Evolutionary conservation across 2,113 vertebrate species (phyloP).

Genomic region (Coryphaenoides rupestris): DNA sequence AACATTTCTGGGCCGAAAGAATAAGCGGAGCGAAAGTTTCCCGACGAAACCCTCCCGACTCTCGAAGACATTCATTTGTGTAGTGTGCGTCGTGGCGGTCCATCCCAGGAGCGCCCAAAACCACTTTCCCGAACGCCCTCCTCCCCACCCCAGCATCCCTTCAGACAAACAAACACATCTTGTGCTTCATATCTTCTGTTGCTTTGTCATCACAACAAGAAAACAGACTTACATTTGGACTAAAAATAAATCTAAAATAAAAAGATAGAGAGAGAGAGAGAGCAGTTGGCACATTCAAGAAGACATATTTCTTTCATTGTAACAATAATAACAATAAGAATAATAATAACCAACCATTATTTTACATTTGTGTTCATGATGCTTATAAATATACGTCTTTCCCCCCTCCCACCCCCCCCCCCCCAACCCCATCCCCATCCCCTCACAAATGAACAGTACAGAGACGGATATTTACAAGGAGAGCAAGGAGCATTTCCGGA

Average conservation of each 20-base stretch:
- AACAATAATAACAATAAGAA: neutral
- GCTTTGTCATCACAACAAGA: constrained; percentile 68
- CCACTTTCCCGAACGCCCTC: constrained; percentile 29
- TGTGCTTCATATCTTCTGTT: constrained; percentile 77
- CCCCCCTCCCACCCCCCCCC: no score
- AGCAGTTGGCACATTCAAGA: constrained; percentile 81
- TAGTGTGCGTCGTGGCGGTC: constrained; percentile 44
- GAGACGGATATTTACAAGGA: constrained; percentile 75
- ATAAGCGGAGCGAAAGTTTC: no score
- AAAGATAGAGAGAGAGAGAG: constrained; percentile 44
- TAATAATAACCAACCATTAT: constrained; percentile 58
- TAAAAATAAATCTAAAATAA: constrained; percentile 60
- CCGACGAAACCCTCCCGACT: constrained; percentile 36
- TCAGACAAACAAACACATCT: constrained; percentile 60
- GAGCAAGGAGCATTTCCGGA: constrained; percentile 37
- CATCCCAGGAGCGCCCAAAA: constrained; percentile 21
- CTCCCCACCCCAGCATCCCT: constrained; percentile 8
- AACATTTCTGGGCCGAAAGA: constrained; percentile 17
- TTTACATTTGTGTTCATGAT: constrained; percentile 47
- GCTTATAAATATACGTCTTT: constrained; percentile 79
- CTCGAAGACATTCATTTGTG: constrained; percentile 62
- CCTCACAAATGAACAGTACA: constrained; percentile 69
- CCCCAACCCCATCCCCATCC: no score
- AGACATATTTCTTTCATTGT: constrained; percentile 58
- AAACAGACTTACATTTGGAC: constrained; percentile 76